phyloP scores from a whole-genome alignment of 53 echinoderm and acorn worm genomes.

The Actinopyga echinites region DNA sequence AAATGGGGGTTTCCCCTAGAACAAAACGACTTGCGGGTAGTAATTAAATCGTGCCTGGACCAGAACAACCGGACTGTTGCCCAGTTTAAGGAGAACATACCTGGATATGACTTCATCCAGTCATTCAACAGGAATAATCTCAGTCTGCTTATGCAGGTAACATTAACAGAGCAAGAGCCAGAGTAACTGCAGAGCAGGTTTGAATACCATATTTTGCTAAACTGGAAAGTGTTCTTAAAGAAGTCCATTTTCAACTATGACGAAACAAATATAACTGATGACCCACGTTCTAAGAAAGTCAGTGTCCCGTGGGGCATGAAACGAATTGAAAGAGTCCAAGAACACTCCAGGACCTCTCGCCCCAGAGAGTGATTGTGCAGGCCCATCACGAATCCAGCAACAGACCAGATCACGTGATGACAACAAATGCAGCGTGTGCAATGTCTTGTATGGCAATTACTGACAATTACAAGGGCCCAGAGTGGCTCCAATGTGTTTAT shows the following conservation, averaged over 20 bases:
- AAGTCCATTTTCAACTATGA: neutral
- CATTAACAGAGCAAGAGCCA: too few species aligned
- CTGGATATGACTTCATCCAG: too few species aligned
- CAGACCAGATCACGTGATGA: neutral
- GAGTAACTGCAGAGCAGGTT: too few species aligned
- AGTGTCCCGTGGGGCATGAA: neutral
- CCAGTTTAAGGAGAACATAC: neutral
- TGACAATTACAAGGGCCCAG: slow-evolving; percentile 19
- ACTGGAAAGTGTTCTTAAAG: too few species aligned
- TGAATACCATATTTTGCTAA: too few species aligned
- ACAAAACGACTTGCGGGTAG: neutral
- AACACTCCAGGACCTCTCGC: neutral
- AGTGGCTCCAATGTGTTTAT: slow-evolving; percentile 46
- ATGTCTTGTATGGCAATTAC: slow-evolving; percentile 4
- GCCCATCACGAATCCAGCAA: neutral
- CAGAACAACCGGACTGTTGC: neutral
- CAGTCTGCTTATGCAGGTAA: too few species aligned
- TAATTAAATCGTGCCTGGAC: neutral
- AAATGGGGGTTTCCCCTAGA: neutral
- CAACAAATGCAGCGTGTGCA: slow-evolving; percentile 13
- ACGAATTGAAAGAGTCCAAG: neutral
- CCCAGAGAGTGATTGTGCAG: neutral
- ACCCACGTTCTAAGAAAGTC: neutral
- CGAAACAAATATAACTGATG: slow-evolving; percentile 6
- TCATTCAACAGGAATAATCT: too few species aligned